Conservation (phyloP, 2,797 vertebrate species). For the Clarias laeviceps region DNA sequence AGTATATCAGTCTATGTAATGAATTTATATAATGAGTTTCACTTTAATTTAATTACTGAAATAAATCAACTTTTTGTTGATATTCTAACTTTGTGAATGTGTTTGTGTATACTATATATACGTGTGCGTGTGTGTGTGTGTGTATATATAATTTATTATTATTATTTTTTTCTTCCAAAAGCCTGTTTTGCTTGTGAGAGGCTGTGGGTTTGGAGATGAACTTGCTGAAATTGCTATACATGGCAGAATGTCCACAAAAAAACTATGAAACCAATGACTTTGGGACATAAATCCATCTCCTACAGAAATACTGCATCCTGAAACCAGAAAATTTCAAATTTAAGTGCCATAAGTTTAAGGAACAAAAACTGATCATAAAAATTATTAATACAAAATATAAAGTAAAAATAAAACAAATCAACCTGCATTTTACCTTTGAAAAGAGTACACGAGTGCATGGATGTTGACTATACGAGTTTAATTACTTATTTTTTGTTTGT, state of each 20-base stretch:
- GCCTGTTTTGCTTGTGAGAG: background rate
- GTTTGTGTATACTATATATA: too few species aligned
- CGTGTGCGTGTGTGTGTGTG: too few species aligned
- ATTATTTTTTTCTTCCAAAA: background rate
- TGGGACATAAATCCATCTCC: background rate
- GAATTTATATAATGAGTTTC: too few species aligned
- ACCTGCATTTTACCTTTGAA: too few species aligned
- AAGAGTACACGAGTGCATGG: too few species aligned
- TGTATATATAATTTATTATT: background rate
- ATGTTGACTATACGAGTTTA: too few species aligned
- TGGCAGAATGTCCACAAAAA: background rate
- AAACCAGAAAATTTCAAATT: background rate
- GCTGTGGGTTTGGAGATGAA: background rate
- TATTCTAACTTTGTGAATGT: too few species aligned
- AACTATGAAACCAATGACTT: background rate
- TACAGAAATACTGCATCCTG: background rate
- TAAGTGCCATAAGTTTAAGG: background rate
- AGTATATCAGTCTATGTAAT: too few species aligned
- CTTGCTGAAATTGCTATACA: background rate
- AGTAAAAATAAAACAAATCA: too few species aligned
- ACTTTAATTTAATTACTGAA: too few species aligned
- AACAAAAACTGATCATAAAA: background rate
- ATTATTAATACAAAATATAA: background rate
- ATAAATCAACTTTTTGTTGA: too few species aligned
- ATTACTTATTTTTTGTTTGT: too few species aligned